These are phyloP conservation scores for Drosophila tropicalis DNA, from an alignment of 1,140 invertebrate genomes.

Conservation along the genomic window DNA sequence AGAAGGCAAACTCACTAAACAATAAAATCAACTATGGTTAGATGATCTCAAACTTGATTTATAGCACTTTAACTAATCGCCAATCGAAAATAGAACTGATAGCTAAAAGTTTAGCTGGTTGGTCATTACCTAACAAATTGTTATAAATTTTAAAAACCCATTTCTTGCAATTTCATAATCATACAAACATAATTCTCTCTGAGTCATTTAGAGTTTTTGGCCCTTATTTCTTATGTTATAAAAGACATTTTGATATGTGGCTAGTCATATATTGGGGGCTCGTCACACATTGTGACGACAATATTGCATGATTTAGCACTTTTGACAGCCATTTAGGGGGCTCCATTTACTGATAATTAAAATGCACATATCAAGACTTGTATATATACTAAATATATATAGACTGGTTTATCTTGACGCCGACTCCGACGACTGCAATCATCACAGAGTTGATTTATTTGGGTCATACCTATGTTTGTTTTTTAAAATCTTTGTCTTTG, in stretches of 20 bases:
- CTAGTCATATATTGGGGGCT: conserved; percentile 53
- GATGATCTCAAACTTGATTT: conserved; percentile 11
- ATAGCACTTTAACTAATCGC: not conserved
- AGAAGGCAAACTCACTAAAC: not conserved
- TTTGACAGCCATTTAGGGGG: conserved; percentile 25
- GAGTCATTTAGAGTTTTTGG: not conserved
- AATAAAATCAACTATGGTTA: not conserved
- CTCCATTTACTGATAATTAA: conserved; percentile 49
- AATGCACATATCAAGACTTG: conserved; percentile 35
- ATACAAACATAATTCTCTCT: not conserved
- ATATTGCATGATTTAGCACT: conserved; percentile 58
- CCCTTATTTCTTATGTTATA: conserved; percentile 26
- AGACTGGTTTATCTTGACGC: conserved; percentile 56
- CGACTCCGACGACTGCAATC: conserved; percentile 1
- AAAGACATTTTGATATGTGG: conserved; percentile 25
- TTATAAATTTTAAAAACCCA: not conserved
- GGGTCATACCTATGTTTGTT: conserved; percentile 33
- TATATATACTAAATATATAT: conserved; percentile 22
- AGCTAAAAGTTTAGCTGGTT: too few species aligned
- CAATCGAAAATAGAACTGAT: not conserved
- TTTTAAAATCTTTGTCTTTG: conserved; percentile 16
- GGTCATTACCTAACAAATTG: not conserved
- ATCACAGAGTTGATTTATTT: conserved; percentile 50
- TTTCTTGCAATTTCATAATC: not conserved
- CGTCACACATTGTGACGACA: conserved; percentile 40